Base-by-base conservation (phyloP, 2,113 vertebrate species). In the Xenopus laevis region DNA sequence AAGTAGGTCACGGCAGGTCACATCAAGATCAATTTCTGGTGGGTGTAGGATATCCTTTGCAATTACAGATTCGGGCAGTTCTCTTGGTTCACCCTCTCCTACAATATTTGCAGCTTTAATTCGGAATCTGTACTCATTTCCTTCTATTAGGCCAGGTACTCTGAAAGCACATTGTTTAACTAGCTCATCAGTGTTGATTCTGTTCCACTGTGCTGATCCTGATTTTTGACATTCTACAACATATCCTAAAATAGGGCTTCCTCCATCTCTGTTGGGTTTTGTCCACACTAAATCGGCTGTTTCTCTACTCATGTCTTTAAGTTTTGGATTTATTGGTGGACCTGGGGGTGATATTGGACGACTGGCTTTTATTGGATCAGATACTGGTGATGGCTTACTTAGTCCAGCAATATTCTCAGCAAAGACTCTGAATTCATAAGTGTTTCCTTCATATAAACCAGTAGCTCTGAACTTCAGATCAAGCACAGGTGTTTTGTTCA, bases 281-380 rank as follows among this genome's bases (percentile, higher is more conserved):
- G 90, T 98, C 97, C 97, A 99, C 33, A 98, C 96, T 76, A 99
- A 84, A 74, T 99, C 97, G 82, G 94, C 97, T 77, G 94, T 91
- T 77, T 94, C 92, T 85, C 88, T 98, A 78, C 90, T 96, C 94
- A 97, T 98, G 82, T 99, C 97, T 82, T 97, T 99, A 60, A 99
- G 84, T 80, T 96, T 98, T 75, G 88, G 93, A 90, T 96, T 99
- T 79, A 91, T 90, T 64, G 97, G 97, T 53, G 97, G 97, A 65
- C 97, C 97, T 33, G 97, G 97, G 79, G 92, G 94, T 81, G 90
- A 91, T 76, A 99, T 91, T 72, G 97, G 94, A 17, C 96, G 92
- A 53, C 87, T 91, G 3, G 94, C 92, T 85, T 94, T 98, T 63
- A 98, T 80, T 60, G 95, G 92, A 76, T 98, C 92, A 76, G 97